Conservation (phyloP, 2,888 invertebrate genomes). For the Leptothorax acervorum region DNA sequence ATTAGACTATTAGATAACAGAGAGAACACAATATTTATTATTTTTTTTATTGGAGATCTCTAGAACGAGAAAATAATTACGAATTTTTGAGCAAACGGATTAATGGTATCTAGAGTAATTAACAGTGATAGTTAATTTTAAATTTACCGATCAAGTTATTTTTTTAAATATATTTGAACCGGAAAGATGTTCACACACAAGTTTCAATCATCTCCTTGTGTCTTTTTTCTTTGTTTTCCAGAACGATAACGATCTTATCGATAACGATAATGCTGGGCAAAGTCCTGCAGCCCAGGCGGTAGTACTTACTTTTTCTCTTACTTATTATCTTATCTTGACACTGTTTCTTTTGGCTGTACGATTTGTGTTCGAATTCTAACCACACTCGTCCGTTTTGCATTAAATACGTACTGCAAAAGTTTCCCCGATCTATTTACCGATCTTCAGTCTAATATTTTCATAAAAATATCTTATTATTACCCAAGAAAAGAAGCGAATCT, state of each 20-base stretch:
- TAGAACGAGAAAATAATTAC: slow-evolving; percentile 59
- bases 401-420: slow-evolving; percentile 43
- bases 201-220: slow-evolving; percentile 84
- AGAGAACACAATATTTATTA: slow-evolving; percentile 62
- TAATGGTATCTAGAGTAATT: neutral
- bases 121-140: slow-evolving; percentile 28
- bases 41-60: slow-evolving; percentile 59
- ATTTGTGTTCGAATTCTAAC: slow-evolving; percentile 56
- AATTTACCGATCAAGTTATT: slow-evolving; percentile 7
- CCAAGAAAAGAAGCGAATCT: neutral
- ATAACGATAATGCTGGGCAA: slow-evolving; percentile 86
- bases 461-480: neutral
- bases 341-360: slow-evolving; percentile 58
- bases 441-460: neutral
- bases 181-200: slow-evolving; percentile 76
- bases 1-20: slow-evolving; percentile 68
- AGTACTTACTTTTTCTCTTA: slow-evolving; percentile 84
- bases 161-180: slow-evolving; percentile 58
- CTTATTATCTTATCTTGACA: slow-evolving; percentile 72
- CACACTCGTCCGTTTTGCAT: slow-evolving; percentile 41
- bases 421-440: slow-evolving; percentile 14
- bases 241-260: slow-evolving; percentile 85
- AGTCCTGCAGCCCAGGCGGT: slow-evolving; percentile 86
- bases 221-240: slow-evolving; percentile 85
- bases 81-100: slow-evolving; percentile 13